Base-by-base conservation (phyloP, 2,888 invertebrate species). In the Sinopyrophorus schimmeli region DNA sequence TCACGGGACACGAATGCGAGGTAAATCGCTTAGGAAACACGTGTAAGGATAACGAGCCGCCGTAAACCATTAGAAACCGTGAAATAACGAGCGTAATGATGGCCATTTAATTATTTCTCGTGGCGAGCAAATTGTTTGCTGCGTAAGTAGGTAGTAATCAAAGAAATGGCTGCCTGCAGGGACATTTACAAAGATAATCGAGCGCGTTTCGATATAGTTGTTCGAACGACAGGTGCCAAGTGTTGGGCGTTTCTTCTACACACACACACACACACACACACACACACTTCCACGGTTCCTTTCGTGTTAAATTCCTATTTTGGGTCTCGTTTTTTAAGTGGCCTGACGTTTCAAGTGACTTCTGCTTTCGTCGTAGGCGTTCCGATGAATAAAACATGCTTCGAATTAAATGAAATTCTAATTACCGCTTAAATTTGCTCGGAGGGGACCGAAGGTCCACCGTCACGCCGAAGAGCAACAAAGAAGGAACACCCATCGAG, bases 1-100 rank as follows among this genome's bases (percentile, higher is more conserved):
- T 86, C 75, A 88, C 88, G 43, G 94, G 94, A 51, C 79, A 82
- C 55, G 82, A 89, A 69, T 94, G 93, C 74, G 92, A 94, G 82
- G 91, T 91, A 74, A 73, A 72, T 69, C 40, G n/a, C n/a, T 31
- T n/a, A 15, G 21, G 15, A 37, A 28, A 18, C 6, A 4, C 18
- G 18, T 18, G 4, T 18, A 18, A n/a, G n/a, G n/a, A n/a, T n/a
- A n/a, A n/a, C n/a, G n/a, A n/a, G n/a, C n/a, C n/a, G n/a, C n/a
- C n/a, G n/a, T n/a, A n/a, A n/a, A n/a, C n/a, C 15, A 12, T 28
- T 28, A 28, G 30, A 30, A 30, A 30, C 14, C 16, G 30, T 4
- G 30, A n/a, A 37, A 21, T 30, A 21, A 44, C 62, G 62, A 63
- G 58, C 57, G 60, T 67, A 66, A 66, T 64, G 57, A 64, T 61